Percentiles rank a stretch among this genome's conserved stretches.
Evolutionary conservation across 2,113 vertebrate genomes (phyloP).

Genomic region (Leucopsar rothschildi): DNA sequence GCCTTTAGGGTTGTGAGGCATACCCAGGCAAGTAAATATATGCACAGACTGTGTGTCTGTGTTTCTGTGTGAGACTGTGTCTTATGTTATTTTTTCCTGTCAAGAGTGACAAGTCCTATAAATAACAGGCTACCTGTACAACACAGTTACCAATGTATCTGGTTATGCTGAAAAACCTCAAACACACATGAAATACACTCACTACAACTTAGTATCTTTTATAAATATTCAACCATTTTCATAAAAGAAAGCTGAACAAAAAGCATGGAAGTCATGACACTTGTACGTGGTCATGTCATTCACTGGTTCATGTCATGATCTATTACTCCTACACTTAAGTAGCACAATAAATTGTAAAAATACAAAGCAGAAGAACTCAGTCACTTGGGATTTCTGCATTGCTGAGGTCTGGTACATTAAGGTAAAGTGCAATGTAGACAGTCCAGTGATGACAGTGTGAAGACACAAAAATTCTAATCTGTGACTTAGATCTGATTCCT

Average conservation of each 20-base stretch:
- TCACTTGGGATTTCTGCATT: background rate
- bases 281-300: background rate
- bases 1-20: background rate
- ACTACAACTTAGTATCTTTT: background rate
- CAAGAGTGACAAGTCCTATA: background rate
- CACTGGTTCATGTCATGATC: background rate
- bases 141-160: background rate
- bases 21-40: background rate
- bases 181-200: background rate
- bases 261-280: background rate
- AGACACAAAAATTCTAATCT: background rate
- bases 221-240: background rate
- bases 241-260: background rate
- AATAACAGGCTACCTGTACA: background rate
- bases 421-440: background rate
- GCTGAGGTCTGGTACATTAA: background rate
- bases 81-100: background rate
- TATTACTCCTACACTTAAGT: background rate
- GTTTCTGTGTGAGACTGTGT: background rate
- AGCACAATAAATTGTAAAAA: background rate
- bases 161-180: background rate
- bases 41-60: no score
- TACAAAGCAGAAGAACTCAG: background rate
- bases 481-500: background rate
- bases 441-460: background rate